Evolutionary conservation across 2,888 invertebrate species (phyloP), one percentile per base, ranked within the genome.

Genomic region (Eristalis tenax): DNA sequence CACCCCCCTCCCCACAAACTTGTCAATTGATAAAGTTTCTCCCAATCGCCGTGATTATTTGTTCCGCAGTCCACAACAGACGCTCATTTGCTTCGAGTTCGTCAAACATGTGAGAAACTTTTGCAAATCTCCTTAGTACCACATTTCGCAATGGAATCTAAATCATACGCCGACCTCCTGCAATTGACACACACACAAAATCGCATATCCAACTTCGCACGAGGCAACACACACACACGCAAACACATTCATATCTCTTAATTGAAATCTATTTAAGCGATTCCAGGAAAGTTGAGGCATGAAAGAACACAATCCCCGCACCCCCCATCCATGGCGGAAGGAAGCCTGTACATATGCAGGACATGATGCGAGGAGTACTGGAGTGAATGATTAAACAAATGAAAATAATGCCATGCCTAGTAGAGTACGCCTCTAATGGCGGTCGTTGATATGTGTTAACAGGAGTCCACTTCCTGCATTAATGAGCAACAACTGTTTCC

Each of bases 401-500:
- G 75, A 59, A 75, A 87, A 86, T 86, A 76, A 83, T 83, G 56
- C 71, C 83, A 50, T 50, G 83, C 68, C 75, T 79, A 57, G 23
- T 79, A 66, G 75, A 75, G 83, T 87, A 64, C 18, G 68, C 18
- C 50, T 73, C 83, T 87, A 87, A 87, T 83, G 80, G 73, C 69
- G 71, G 87, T 69, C 75, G 79, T 76, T 87, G 87, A 83, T 83
- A 80, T 87, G 87, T 80, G 87, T 83, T 87, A 87, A 80, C 83
- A 83, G 83, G 79, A 80, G 64, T 69, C 64, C 79, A 79, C 83
- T 87, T 87, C 87, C 87, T 87, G 87, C 79, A 87, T 87, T 87
- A 87, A 87, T 87, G 87, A 87, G 83, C 79, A 87, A 87, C 83
- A 87, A 87, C 79, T 87, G 79, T 80, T 79, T 83, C 59, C 59